phyloP scores from a whole-genome alignment of 2,888 invertebrate species.

The Hydriomena furcata region DNA sequence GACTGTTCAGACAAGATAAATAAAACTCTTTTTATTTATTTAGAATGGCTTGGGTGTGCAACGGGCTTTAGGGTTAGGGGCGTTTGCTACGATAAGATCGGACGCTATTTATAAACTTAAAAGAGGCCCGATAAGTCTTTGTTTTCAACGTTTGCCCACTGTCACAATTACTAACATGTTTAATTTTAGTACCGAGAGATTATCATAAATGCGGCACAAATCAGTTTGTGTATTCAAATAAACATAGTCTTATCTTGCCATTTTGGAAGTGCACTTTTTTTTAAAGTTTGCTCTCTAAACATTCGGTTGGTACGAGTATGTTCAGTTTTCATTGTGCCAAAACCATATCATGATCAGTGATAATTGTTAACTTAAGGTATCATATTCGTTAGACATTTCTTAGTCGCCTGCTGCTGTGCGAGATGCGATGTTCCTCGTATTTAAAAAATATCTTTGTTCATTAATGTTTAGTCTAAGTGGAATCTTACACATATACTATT shows the following conservation, averaged over 20 bases:
- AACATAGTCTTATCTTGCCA: slow-evolving; percentile 53
- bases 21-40: background rate
- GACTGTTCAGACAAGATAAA: too few species aligned
- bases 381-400: slow-evolving; percentile 43
- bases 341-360: slow-evolving; percentile 78
- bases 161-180: slow-evolving; percentile 5
- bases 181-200: slow-evolving; percentile 29
- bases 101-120: background rate
- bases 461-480: slow-evolving; percentile 61
- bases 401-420: slow-evolving; percentile 48
- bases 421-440: slow-evolving; percentile 71
- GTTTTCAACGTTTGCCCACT: background rate
- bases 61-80: background rate
- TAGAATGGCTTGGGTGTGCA: background rate
- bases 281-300: slow-evolving; percentile 53
- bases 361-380: slow-evolving; percentile 59
- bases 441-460: slow-evolving; percentile 56
- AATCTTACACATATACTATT: slow-evolving; percentile 75
- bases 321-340: slow-evolving; percentile 65
- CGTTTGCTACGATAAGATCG: background rate
- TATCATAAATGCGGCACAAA: slow-evolving; percentile 29
- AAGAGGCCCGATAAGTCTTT: slow-evolving; percentile 1
- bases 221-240: slow-evolving; percentile 29
- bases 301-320: slow-evolving; percentile 43
- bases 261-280: slow-evolving; percentile 37